Evolutionary conservation across 2,888 invertebrate genomes (phyloP), one percentile per base, ranked within the genome.

Genomic region (Plusia festucae): DNA sequence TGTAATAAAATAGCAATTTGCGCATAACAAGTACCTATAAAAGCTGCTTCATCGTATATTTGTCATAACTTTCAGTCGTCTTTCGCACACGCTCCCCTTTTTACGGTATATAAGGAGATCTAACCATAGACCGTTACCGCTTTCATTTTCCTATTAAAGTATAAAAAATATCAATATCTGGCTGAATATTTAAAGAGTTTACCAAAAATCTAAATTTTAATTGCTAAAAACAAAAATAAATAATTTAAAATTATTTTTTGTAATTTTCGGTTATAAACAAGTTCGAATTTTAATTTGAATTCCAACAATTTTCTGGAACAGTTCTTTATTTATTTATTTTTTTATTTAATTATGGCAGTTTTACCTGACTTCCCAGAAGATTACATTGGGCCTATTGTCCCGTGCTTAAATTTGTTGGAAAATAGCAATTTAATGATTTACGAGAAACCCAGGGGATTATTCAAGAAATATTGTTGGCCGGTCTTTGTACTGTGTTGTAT

Each of bases 381-480:
- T 53, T 87, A 74, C 51, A 56, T 72, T 0, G 57, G 63, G 11
- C 79, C 81, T 11, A 63, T 85, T 0, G 8, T 68, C 1, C 59
- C 68, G 0, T 77, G 82, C 56, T 70, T 85, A 16, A 34, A 65
- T 46, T 61, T 86, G 1, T 56, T 87, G 5, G 65, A 69, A 51
- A 64, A 63, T 8, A 74, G 75, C 7, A 75, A 77, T 58, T 49
- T 86, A 30, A 5, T 49, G 1, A 65, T 87, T 27, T 80, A 79
- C 46, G 62, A 76, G 0, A 59, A 68, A 13, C 30, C 61, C 8
- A 18, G 60, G 16, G 9, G 63, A 0, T 60, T 66, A 16, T 67
- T 77, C 32, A 58, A 64, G 4, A 70, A 60, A 22, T 68, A 74
- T 59, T 69, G 70, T 60, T 67, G 60, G 18, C 69, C 61, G 5